These are phyloP conservation scores for Vombatus ursinus DNA, from an alignment of 2,113 vertebrate genomes.

Conservation along the genomic window DNA sequence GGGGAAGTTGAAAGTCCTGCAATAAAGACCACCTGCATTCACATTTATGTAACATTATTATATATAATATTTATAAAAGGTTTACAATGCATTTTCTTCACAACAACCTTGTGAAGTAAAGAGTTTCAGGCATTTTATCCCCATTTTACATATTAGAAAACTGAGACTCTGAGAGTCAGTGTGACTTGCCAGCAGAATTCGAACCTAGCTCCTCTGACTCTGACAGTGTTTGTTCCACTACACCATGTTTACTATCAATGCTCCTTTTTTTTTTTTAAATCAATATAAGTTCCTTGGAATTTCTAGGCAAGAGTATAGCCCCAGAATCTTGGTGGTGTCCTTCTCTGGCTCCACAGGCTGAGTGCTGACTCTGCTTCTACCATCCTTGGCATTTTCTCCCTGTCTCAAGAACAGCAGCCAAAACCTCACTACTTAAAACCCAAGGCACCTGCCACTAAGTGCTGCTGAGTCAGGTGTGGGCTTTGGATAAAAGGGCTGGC, in stretches of 20 bases:
- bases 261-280: background rate
- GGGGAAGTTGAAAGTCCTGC: background rate
- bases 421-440: background rate
- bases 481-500: background rate
- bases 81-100: background rate
- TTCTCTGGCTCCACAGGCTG: background rate
- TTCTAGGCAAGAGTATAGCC: background rate
- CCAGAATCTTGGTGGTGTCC: background rate
- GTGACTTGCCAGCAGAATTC: background rate
- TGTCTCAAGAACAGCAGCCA: background rate
- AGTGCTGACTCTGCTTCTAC: background rate
- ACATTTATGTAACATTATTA: background rate
- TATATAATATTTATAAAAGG: background rate
- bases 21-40: background rate
- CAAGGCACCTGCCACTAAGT: background rate
- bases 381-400: background rate
- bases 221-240: background rate
- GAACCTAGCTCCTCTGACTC: background rate
- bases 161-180: background rate
- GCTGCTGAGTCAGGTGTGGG: slow-evolving; percentile 58
- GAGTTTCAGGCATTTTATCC: background rate
- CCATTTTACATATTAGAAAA: background rate
- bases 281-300: background rate
- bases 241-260: background rate
- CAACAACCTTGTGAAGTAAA: background rate